Percentiles rank a stretch among this genome's conserved stretches.
Conservation (phyloP, 1,140 invertebrate species). For the Cotesia vestalis region DNA sequence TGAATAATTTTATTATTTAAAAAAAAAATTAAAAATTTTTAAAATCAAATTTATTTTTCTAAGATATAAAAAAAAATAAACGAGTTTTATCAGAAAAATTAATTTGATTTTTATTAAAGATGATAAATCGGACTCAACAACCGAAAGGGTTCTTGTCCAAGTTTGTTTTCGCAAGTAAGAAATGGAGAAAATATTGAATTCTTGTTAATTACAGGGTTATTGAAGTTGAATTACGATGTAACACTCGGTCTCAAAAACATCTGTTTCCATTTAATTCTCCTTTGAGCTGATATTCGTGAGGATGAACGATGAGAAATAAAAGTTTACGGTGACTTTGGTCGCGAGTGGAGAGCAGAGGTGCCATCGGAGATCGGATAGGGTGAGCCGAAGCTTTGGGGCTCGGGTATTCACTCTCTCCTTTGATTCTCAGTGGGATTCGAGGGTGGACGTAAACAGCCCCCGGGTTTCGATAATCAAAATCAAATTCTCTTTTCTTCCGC, state of each 20-base stretch:
- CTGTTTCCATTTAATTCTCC: conserved; percentile 57
- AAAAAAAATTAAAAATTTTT: too few species aligned
- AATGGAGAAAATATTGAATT: conserved; percentile 52
- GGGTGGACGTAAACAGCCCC: conserved; percentile 55
- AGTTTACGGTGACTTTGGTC: conserved; percentile 16
- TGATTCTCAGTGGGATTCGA: conserved; percentile 38
- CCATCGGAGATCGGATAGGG: conserved; percentile 14
- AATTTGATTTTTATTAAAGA: conserved; percentile 6
- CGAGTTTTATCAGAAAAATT: not conserved
- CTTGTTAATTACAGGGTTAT: conserved; percentile 65
- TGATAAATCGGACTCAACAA: not conserved
- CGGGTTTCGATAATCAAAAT: conserved; percentile 52
- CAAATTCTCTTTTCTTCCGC: conserved; percentile 48
- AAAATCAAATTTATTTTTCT: not conserved
- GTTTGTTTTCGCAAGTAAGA: not conserved
- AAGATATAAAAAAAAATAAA: too few species aligned
- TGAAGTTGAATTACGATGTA: conserved; percentile 66
- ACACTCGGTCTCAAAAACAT: conserved; percentile 64
- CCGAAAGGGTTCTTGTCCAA: not conserved
- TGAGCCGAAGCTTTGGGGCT: not conserved
- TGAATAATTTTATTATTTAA: not conserved
- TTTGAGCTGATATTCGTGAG: conserved; percentile 24
- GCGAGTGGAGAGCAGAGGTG: not conserved
- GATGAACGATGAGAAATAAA: not conserved
- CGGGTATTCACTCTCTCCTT: conserved; percentile 19